phyloP scores from a whole-genome alignment of 2,888 invertebrate genomes.

The Phalera bucephala region DNA sequence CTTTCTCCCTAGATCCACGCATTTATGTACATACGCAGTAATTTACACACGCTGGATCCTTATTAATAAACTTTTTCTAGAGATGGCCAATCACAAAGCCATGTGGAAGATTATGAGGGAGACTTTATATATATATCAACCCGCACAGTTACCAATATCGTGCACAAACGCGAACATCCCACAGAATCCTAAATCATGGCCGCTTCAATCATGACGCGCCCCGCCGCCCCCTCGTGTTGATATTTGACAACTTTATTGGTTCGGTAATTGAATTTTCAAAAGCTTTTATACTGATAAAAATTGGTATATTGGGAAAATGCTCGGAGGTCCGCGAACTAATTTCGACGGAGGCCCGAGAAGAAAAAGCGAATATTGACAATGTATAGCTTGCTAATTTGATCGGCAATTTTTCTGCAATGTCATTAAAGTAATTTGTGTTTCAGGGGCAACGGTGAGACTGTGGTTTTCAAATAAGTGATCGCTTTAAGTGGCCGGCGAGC shows the following conservation, averaged over 20 bases:
- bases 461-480: neutral
- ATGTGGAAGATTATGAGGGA: too few species aligned
- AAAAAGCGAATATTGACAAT: conserved; percentile 35
- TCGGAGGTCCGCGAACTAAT: conserved; percentile 28
- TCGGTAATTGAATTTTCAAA: conserved; percentile 66
- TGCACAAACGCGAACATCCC: conserved; percentile 17
- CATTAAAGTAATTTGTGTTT: conserved; percentile 1
- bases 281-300: conserved; percentile 60
- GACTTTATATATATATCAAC: too few species aligned
- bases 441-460: neutral
- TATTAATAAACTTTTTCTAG: too few species aligned
- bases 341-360: conserved; percentile 23
- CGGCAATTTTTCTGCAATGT: conserved; percentile 1
- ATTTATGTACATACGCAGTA: too few species aligned
- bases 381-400: conserved; percentile 19
- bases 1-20: too few species aligned
- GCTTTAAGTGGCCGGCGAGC: neutral
- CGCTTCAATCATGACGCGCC: conserved; percentile 30
- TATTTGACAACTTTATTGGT: conserved; percentile 71
- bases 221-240: conserved; percentile 46
- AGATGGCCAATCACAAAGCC: too few species aligned
- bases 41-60: too few species aligned
- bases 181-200: conserved; percentile 16
- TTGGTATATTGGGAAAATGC: conserved; percentile 45
- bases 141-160: too few species aligned